Evolutionary conservation across 1,140 invertebrate genomes (phyloP).

Genomic region (Pantala flavescens): DNA sequence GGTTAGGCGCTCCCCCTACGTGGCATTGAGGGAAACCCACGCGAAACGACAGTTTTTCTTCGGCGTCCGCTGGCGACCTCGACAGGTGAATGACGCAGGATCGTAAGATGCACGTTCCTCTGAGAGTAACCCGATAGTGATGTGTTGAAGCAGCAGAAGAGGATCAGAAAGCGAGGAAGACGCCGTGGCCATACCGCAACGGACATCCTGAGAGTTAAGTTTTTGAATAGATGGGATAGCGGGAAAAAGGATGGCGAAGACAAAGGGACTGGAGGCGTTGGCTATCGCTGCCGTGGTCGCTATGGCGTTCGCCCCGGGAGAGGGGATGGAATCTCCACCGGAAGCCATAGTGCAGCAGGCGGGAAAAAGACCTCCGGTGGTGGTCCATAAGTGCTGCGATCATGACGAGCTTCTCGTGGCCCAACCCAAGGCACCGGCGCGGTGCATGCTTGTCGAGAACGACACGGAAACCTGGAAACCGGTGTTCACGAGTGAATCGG

Average conservation of each 20-base stretch:
- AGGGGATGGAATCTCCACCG: not conserved
- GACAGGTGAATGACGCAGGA: not conserved
- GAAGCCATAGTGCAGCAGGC: not conserved
- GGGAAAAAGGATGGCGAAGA: not conserved
- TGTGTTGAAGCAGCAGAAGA: not conserved
- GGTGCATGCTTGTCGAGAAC: conserved; percentile 39
- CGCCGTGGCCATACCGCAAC: not conserved
- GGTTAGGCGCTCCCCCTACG: not conserved
- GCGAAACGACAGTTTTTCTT: not conserved
- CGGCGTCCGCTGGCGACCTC: not conserved
- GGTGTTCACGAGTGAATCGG: conserved; percentile 48
- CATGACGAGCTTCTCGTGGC: conserved; percentile 54
- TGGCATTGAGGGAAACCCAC: not conserved
- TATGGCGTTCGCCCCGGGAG: not conserved
- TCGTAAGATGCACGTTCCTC: not conserved
- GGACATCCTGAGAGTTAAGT: not conserved
- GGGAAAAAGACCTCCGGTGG: not conserved
- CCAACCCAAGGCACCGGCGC: conserved; percentile 43
- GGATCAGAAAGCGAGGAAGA: not conserved
- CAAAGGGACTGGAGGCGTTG: not conserved
- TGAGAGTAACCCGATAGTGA: not conserved
- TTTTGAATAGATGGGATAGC: not conserved
- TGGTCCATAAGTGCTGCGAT: conserved; percentile 67
- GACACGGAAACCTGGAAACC: conserved; percentile 49
- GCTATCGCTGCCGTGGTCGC: not conserved